Evolutionary conservation across 2,797 vertebrate genomes (phyloP), one percentile per base, ranked within the genome.

Genomic region (Anabacerthia variegaticeps): DNA sequence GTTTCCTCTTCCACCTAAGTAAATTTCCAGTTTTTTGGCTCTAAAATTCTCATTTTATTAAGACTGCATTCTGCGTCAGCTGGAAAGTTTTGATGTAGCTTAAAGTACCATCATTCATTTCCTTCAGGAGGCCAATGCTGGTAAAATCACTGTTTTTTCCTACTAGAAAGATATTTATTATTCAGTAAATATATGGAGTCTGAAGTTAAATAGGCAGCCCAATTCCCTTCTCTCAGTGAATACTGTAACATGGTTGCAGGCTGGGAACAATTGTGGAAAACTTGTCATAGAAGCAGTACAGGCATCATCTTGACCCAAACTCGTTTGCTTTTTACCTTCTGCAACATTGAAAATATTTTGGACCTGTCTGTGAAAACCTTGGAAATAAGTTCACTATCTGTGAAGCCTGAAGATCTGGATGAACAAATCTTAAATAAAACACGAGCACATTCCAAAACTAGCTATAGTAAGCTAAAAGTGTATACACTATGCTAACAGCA

Each of bases 1-100:
- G 26, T 43, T 96, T 97, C 81, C 51, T 95, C 46, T 37, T 87
- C 23, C 56, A 92, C 68, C 85, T 88, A 94, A 94, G 49, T 89
- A 96, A 97, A 95, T 78, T 93, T 96, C 80, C 80, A 84, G 44
- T 72, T 93, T 90, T 96, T 95, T 90, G 80, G 41, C 82, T 95
- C 63, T 85, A 93, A 96, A 95, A 85, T 95, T 96, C 79, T 97
- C 6, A 0, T 83, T 88, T 94, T 96, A 90, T 94, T 75, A 90
- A 95, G 85, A 69, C 41, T 55, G 12, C 30, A 43, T 67, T 86
- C 36, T 82, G 69, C 67, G 93, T 96, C 61, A 83, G 16, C 23
- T 95, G 91, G 76, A 91, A 95, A 90, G 21, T 91, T 95, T 96
- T 91, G 72, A 85, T 97, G 77, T 97, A 49, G 41, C 91, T 95